A percentile compares a stretch with the other conserved stretches of the same genome.
These are phyloP conservation scores for Lissocephala sabroskyi DNA, from an alignment of 2,888 invertebrate genomes.

Conservation along the genomic window DNA sequence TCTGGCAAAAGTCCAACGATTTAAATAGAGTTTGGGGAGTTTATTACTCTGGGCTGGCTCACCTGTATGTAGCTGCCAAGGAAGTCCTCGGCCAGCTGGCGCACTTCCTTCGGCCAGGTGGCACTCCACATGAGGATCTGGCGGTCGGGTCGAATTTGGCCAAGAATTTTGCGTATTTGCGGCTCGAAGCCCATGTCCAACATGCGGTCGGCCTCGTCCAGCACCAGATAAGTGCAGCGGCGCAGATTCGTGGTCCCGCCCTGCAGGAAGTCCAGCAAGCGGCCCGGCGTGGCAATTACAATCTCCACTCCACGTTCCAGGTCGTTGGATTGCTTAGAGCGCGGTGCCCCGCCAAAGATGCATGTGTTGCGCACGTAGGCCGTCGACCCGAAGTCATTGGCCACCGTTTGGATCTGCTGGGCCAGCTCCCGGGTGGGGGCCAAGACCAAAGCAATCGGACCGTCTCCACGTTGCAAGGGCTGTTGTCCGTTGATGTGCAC, in stretches of 20 bases:
- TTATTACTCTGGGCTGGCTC: conserved; percentile 2
- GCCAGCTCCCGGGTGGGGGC: conserved; percentile 86
- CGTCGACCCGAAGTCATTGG: conserved; percentile 84
- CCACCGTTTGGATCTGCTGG: conserved; percentile 87
- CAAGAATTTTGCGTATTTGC: conserved; percentile 93
- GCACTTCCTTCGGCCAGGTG: conserved; percentile 99
- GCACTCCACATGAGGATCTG: conserved; percentile 99
- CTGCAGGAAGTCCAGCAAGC: conserved; percentile 89
- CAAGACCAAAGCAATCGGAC: conserved; percentile 85
- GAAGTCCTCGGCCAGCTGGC: conserved; percentile 93
- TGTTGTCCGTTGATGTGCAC: conserved; percentile 90
- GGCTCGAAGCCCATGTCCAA: conserved; percentile 99
- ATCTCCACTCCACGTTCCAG: conserved; percentile 87
- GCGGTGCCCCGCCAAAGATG: conserved; percentile 94
- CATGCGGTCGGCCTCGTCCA: conserved; percentile 96
- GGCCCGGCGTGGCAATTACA: conserved; percentile 91
- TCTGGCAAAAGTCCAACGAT: conserved; percentile 70
- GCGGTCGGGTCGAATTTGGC: conserved; percentile 93
- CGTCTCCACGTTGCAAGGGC: conserved; percentile 83
- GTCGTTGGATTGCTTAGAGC: conserved; percentile 81
- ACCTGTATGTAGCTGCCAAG: conserved; percentile 83
- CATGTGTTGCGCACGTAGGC: conserved; percentile 87
- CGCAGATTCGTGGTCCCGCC: conserved; percentile 81
- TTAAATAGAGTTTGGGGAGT: too few relatives aligned
- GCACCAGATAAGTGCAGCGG: conserved; percentile 86